Evolutionary conservation across 2,113 vertebrate species (phyloP).

Genomic region (Macrotus californicus): DNA sequence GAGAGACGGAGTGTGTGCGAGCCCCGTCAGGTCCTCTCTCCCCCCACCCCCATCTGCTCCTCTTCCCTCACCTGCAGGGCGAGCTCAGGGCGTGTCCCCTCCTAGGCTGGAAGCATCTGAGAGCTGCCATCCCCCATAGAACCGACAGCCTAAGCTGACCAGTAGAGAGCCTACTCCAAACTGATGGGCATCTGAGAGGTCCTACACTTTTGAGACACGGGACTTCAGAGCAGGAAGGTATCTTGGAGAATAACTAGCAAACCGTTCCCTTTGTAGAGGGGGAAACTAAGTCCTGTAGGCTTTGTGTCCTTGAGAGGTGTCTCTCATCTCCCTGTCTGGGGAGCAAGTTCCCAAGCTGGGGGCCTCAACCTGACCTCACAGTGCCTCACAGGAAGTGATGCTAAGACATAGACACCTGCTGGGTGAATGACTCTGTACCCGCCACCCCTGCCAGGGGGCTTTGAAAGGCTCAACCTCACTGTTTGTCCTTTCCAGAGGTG

Average conservation of each 20-base stretch:
- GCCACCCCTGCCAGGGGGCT: background rate
- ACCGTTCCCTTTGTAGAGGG: background rate
- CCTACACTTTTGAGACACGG: background rate
- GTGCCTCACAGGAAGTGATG: background rate
- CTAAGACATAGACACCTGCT: background rate
- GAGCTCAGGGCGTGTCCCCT: background rate
- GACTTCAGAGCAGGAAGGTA: background rate
- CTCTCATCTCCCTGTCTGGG: background rate
- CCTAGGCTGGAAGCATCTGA: background rate
- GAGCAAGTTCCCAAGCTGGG: background rate
- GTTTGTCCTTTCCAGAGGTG: background rate
- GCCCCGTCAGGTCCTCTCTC: background rate
- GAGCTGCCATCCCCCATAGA: background rate
- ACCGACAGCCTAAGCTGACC: background rate
- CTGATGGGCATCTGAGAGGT: background rate
- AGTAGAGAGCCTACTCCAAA: background rate
- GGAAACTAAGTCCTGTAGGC: background rate
- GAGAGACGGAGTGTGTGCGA: fast-evolving
- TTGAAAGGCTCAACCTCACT: background rate
- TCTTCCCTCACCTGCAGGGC: background rate
- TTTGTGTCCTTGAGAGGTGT: fast-evolving
- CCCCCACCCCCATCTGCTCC: background rate
- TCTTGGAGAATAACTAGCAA: background rate
- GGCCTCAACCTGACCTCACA: background rate
- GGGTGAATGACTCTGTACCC: background rate